These are phyloP conservation scores for Coenobita brevimanus DNA, from an alignment of 1,140 invertebrate genomes.

Conservation along the genomic window DNA sequence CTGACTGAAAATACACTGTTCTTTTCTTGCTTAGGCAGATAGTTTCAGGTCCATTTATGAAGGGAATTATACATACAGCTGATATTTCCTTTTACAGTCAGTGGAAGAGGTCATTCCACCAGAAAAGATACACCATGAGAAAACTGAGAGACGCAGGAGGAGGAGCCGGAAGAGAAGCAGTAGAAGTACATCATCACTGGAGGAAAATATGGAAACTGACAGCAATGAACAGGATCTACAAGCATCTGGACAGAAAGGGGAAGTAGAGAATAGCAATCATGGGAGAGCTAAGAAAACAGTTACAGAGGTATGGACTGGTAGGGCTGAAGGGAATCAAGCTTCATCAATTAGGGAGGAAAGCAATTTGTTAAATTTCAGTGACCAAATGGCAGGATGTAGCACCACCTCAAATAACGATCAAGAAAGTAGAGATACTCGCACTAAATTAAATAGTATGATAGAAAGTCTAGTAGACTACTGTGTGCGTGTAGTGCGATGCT, in stretches of 20 bases:
- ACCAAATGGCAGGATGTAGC: too few species aligned
- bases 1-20: too few species aligned
- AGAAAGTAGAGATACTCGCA: neutral
- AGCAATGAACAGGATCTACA: neutral
- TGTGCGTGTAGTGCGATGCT: conserved; percentile 43
- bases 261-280: too few species aligned
- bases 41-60: too few species aligned
- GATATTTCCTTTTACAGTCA: too few species aligned
- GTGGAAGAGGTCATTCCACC: neutral
- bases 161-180: conserved; percentile 26
- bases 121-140: conserved; percentile 1
- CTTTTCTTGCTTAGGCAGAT: too few species aligned
- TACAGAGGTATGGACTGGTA: too few species aligned
- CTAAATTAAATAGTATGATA: conserved; percentile 21
- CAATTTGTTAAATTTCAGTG: neutral
- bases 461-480: conserved; percentile 50
- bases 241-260: too few species aligned
- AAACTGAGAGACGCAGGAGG: neutral
- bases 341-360: too few species aligned
- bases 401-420: neutral
- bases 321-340: too few species aligned
- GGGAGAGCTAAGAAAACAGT: too few species aligned
- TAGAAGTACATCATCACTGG: conserved; percentile 18
- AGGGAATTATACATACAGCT: too few species aligned
- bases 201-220: conserved; percentile 42